phyloP scores from a whole-genome alignment of 2,888 invertebrate species.

The Anodontia alba region DNA sequence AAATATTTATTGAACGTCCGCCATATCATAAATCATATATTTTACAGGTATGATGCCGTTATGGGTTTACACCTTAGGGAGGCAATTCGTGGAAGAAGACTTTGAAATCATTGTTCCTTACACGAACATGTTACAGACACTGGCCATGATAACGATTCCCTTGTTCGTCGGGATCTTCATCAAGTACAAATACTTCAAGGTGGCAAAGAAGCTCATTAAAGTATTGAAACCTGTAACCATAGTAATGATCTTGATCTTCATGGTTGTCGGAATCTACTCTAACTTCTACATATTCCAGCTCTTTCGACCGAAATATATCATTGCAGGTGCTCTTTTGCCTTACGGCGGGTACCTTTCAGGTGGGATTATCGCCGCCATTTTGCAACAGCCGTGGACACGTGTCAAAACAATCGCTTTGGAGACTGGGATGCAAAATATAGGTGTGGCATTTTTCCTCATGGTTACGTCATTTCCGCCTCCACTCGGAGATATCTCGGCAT shows the following conservation, averaged over 20 bases:
- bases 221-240: constrained; percentile 94
- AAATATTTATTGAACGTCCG: too few relatives aligned
- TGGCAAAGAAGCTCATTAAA: constrained; percentile 87
- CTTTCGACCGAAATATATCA: constrained; percentile 87
- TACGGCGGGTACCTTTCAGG: constrained; percentile 81
- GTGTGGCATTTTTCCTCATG: constrained; percentile 94
- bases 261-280: constrained; percentile 93
- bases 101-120: constrained; percentile 92
- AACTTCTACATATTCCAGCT: constrained; percentile 95
- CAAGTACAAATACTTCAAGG: constrained; percentile 86
- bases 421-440: constrained; percentile 94
- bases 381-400: constrained; percentile 81
- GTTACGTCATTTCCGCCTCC: constrained; percentile 93
- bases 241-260: constrained; percentile 92
- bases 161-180: constrained; percentile 85
- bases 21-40: too few relatives aligned
- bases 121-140: constrained; percentile 90
- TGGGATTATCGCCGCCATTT: constrained; percentile 71
- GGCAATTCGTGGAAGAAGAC: constrained; percentile 87
- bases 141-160: constrained; percentile 91
- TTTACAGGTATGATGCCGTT: constrained; percentile 92
- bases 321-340: constrained; percentile 79
- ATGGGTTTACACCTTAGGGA: constrained; percentile 95
- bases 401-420: constrained; percentile 93
- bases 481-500: constrained; percentile 93